These are phyloP conservation scores for Gambusia affinis DNA, from an alignment of 2,113 vertebrate genomes.

Conservation along the genomic window DNA sequence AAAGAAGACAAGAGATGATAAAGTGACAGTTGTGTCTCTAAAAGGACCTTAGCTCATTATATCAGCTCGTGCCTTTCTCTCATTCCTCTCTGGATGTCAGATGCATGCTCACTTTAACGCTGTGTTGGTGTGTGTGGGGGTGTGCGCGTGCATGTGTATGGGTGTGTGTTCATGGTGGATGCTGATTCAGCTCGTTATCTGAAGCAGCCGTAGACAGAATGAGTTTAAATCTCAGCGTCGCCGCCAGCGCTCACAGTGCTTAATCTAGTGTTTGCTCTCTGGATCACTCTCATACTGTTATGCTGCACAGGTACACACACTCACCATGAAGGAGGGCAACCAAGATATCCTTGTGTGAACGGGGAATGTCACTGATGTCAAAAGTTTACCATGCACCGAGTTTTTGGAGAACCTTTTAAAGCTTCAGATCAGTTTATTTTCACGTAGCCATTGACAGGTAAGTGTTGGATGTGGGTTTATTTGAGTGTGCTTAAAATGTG, in stretches of 20 bases:
- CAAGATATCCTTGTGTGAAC: not conserved
- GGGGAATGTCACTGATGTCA: not conserved
- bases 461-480: not conserved
- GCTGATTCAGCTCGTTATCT: conserved; percentile 81
- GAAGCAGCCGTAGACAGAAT: conserved; percentile 78
- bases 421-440: not conserved
- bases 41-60: conserved; percentile 56
- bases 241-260: conserved; percentile 53
- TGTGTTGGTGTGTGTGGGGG: conserved; percentile 28
- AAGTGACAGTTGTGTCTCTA: conserved; percentile 32
- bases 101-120: conserved; percentile 33
- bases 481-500: not conserved
- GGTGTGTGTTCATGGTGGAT: conserved; percentile 25
- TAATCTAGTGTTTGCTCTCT: conserved; percentile 50
- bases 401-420: not conserved
- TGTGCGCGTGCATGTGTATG: conserved; percentile 25
- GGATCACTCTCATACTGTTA: conserved; percentile 1
- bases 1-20: conserved; percentile 9
- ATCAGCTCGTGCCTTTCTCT: conserved; percentile 41
- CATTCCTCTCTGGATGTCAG: conserved; percentile 31
- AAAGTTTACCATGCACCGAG: not conserved
- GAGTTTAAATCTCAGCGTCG: conserved; percentile 79
- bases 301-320: not conserved
- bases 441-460: not conserved
- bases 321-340: not conserved